Conservation (phyloP, 1,140 invertebrate genomes). For the Drosophila oshimai region DNA sequence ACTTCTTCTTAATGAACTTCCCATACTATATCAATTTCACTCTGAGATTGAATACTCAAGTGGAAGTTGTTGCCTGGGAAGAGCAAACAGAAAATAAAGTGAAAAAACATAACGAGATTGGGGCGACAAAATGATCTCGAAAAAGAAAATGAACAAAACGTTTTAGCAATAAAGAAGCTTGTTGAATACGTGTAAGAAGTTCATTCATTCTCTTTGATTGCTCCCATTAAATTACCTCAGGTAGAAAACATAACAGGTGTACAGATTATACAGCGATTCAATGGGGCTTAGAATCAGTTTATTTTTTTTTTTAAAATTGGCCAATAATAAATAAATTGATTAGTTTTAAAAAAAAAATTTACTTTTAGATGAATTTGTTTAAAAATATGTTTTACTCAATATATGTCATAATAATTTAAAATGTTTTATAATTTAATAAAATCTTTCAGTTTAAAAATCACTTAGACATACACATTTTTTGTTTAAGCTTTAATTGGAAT, state of each 20-base stretch:
- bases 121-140: not conserved
- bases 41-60: slow-evolving; percentile 40
- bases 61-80: slow-evolving; percentile 31
- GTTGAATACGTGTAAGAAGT: not conserved
- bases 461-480: no score
- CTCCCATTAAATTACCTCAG: not conserved
- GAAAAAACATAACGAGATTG: slow-evolving; percentile 1
- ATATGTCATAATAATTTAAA: no score
- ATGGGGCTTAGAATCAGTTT: not conserved
- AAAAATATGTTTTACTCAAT: no score
- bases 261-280: not conserved
- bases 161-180: slow-evolving; percentile 10
- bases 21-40: slow-evolving; percentile 76
- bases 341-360: no score
- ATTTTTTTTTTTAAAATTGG: not conserved
- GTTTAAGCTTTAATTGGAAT: no score
- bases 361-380: no score
- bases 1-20: slow-evolving; percentile 69
- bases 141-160: slow-evolving; percentile 17
- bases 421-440: not conserved
- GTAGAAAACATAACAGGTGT: not conserved
- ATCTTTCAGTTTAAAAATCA: no score
- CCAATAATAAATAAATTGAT: not conserved
- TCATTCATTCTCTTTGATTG: not conserved
- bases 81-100: slow-evolving; percentile 5